phyloP scores from a whole-genome alignment of 2,113 vertebrate genomes.

The Sceloporus tristichus region DNA sequence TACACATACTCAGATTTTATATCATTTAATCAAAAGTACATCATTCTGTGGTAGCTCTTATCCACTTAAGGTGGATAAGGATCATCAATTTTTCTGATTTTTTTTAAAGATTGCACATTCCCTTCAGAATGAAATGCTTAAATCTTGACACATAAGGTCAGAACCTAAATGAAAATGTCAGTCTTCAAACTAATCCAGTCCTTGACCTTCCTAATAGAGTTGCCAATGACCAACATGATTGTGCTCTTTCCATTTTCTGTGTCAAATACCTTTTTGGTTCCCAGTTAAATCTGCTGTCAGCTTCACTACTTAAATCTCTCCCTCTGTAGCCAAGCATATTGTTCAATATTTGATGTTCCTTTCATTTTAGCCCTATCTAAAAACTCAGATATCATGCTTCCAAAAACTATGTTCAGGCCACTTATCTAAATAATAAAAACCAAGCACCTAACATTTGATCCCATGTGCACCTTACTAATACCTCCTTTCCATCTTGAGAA shows the following conservation, averaged over 20 bases:
- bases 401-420: conserved; percentile 61
- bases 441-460: conserved; percentile 45
- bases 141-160: not conserved
- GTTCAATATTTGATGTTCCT: conserved; percentile 73
- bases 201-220: not conserved
- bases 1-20: not conserved
- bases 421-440: conserved; percentile 66
- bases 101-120: not conserved
- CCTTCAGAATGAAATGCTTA: not conserved
- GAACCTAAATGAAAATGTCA: not conserved
- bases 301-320: conserved; percentile 52
- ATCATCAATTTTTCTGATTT: not conserved
- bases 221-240: not conserved
- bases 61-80: not conserved
- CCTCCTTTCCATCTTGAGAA: conserved; percentile 8
- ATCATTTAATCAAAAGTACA: not conserved
- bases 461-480: conserved; percentile 23
- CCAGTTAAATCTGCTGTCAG: conserved; percentile 49
- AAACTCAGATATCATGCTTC: conserved; percentile 65
- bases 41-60: not conserved
- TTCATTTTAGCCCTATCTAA: conserved; percentile 58
- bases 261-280: not conserved
- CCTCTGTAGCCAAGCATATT: conserved; percentile 33
- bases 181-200: not conserved
- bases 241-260: not conserved